These are phyloP conservation scores for Xanthorhoe spadicearia DNA, from an alignment of 2,888 invertebrate species.

Conservation along the genomic window DNA sequence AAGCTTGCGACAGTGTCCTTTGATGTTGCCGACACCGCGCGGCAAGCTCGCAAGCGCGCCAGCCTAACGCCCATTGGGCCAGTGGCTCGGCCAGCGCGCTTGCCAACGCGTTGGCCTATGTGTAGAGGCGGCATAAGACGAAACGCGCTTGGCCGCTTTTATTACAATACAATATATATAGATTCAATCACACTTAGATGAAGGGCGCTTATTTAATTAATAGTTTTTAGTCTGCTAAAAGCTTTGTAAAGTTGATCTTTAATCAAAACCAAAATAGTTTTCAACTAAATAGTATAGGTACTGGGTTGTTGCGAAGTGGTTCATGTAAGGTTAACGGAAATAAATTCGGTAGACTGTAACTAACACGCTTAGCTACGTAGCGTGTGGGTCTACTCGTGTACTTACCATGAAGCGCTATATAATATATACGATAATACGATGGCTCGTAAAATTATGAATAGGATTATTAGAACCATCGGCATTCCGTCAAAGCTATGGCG, in stretches of 20 bases:
- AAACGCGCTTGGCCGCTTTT: neutral
- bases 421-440: no score
- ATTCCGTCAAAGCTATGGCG: neutral
- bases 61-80: no score
- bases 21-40: no score
- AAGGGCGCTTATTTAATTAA: no score
- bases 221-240: no score
- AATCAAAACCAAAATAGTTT: no score
- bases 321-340: neutral
- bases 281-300: neutral
- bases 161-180: neutral
- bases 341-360: slow-evolving; percentile 2
- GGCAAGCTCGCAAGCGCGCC: no score
- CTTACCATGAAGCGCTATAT: neutral
- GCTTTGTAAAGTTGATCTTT: no score
- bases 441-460: neutral
- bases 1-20: no score
- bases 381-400: neutral
- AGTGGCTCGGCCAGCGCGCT: no score
- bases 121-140: no score
- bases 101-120: no score
- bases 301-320: neutral
- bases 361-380: neutral
- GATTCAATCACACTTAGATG: neutral
- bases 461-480: neutral